A percentile compares a stretch with the other conserved stretches of the same genome.
These are phyloP conservation scores for Hydractinia echinata DNA, from an alignment of 30 jellyfish, hydroid and myxozoan species.

Conservation along the genomic window DNA sequence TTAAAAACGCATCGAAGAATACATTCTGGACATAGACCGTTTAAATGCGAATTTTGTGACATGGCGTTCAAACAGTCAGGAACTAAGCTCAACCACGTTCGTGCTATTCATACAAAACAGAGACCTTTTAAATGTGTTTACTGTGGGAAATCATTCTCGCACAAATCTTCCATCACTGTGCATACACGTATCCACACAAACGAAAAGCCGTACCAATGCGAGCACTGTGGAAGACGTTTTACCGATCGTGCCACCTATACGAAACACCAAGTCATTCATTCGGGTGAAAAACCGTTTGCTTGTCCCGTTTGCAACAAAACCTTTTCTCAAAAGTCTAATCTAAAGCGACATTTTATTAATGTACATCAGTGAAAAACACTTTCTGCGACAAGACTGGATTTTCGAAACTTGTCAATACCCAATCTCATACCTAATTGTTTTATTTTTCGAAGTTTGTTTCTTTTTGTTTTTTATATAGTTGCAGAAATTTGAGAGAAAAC, in stretches of 20 bases:
- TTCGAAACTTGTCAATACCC: no score
- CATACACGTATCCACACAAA: conserved; percentile 38
- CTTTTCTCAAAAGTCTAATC: conserved; percentile 40
- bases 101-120: conserved; percentile 39
- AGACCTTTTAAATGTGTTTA: conserved; percentile 27
- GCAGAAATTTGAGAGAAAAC: no score
- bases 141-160: conserved; percentile 35
- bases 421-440: no score
- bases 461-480: no score
- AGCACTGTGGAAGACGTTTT: conserved; percentile 21
- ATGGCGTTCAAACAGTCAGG: conserved; percentile 77
- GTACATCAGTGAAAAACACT: background rate
- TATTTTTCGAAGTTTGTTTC: no score
- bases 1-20: conserved; percentile 65
- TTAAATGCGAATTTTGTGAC: conserved; percentile 60
- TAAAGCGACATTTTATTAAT: conserved; percentile 32
- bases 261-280: conserved; percentile 63
- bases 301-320: conserved; percentile 57
- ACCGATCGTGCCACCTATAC: conserved; percentile 49
- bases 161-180: conserved; percentile 38
- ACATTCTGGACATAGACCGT: conserved; percentile 67
- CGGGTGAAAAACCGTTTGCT: conserved; percentile 59
- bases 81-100: conserved; percentile 27
- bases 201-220: conserved; percentile 38
- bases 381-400: no score